Conservation (phyloP, 1,140 invertebrate species). For the Drosophila aff. region DNA sequence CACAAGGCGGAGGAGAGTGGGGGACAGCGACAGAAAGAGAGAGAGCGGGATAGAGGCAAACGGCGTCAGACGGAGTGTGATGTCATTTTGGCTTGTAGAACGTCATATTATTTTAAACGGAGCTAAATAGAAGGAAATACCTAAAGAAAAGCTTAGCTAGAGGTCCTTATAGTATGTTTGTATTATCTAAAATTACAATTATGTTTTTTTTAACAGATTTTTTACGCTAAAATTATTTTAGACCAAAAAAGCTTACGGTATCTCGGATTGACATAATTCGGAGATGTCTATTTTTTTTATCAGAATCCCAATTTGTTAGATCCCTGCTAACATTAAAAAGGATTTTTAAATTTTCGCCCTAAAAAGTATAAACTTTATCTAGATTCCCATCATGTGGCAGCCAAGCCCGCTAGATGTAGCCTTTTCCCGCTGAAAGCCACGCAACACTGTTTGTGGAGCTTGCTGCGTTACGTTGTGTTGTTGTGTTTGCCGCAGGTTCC, state of each 20-base stretch:
- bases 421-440: not conserved
- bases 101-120: not conserved
- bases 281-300: too few relatives aligned
- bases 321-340: not conserved
- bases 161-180: not conserved
- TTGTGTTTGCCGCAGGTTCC: conserved; percentile 51
- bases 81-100: conserved; percentile 6
- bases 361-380: not conserved
- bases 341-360: not conserved
- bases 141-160: not conserved
- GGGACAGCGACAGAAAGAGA: conserved; percentile 14
- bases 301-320: not conserved
- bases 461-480: conserved; percentile 41
- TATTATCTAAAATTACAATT: not conserved
- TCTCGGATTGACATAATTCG: not conserved
- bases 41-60: conserved; percentile 8
- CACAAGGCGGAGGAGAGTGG: conserved; percentile 29
- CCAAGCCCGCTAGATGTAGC: conserved; percentile 8
- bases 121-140: too few relatives aligned
- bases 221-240: not conserved
- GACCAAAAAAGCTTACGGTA: too few relatives aligned
- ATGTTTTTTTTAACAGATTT: not conserved
- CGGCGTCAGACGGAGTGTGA: conserved; percentile 37
- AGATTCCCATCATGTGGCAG: not conserved
- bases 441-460: conserved; percentile 42